phyloP scores from a whole-genome alignment of 2,113 vertebrate species.

The Notarius lentiginosus region DNA sequence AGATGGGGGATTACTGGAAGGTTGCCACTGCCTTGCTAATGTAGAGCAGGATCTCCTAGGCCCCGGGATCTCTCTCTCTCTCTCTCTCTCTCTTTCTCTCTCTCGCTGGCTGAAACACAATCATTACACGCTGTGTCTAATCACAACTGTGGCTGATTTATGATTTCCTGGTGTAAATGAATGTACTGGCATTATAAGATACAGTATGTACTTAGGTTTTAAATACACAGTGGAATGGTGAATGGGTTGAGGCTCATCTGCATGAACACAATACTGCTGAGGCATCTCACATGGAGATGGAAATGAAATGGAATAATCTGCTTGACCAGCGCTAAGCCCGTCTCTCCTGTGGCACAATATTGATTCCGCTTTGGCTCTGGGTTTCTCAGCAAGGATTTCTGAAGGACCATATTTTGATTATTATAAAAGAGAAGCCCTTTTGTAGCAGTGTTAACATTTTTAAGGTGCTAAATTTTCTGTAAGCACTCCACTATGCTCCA shows the following conservation, averaged over 20 bases:
- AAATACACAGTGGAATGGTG: slow-evolving; percentile 2
- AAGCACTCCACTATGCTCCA: not conserved
- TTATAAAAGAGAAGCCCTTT: slow-evolving; percentile 72
- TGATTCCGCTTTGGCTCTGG: slow-evolving; percentile 64
- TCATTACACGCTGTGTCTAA: slow-evolving; percentile 30
- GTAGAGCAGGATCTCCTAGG: slow-evolving; percentile 8
- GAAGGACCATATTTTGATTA: slow-evolving; percentile 74
- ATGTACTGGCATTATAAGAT: slow-evolving; percentile 32
- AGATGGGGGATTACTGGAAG: not conserved
- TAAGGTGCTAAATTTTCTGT: slow-evolving; percentile 27
- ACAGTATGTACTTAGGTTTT: slow-evolving; percentile 28
- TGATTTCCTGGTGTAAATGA: slow-evolving; percentile 36
- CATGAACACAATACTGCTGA: slow-evolving; percentile 57
- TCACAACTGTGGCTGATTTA: slow-evolving; percentile 27
- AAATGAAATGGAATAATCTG: slow-evolving; percentile 78
- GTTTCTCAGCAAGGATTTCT: slow-evolving; percentile 73
- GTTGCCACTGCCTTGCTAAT: slow-evolving; percentile 5
- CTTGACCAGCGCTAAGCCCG: slow-evolving; percentile 72
- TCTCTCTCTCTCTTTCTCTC: not conserved
- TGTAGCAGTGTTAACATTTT: slow-evolving; percentile 68
- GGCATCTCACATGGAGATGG: slow-evolving; percentile 70
- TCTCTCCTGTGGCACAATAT: slow-evolving; percentile 67
- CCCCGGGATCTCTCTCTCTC: not conserved
- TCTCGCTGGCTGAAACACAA: not conserved
- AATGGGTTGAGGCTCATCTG: slow-evolving; percentile 63